These are phyloP conservation scores for Hermaeophaga mercurialis DNA, from an alignment of 2,888 invertebrate species.

Conservation along the genomic window DNA sequence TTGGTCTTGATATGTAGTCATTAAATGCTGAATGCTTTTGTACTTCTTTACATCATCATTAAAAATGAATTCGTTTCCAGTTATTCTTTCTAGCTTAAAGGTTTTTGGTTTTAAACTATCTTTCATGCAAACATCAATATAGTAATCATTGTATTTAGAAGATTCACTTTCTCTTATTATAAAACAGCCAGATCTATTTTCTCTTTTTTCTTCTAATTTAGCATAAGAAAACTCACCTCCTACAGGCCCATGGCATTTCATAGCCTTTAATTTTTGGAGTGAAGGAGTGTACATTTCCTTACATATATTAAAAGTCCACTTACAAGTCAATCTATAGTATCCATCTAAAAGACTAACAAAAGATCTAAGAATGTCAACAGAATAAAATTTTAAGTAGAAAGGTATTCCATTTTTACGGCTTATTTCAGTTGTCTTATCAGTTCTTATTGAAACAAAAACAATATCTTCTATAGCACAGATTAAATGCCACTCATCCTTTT, in stretches of 20 bases:
- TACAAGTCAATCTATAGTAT: conserved; percentile 83
- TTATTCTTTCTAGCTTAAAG: conserved; percentile 68
- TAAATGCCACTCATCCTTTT: conserved; percentile 71
- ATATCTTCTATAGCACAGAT: conserved; percentile 83
- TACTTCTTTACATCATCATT: conserved; percentile 61
- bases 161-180: conserved; percentile 81
- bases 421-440: conserved; percentile 75
- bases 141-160: conserved; percentile 75
- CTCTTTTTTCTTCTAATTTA: conserved; percentile 80
- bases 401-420: conserved; percentile 79
- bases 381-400: conserved; percentile 72
- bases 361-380: conserved; percentile 70
- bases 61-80: conserved; percentile 63
- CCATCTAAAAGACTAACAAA: conserved; percentile 84
- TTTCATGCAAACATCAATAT: conserved; percentile 80
- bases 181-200: conserved; percentile 77
- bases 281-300: conserved; percentile 82
- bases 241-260: conserved; percentile 89
- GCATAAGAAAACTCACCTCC: conserved; percentile 85
- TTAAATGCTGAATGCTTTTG: conserved; percentile 66
- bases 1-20: conserved; percentile 66
- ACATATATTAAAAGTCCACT: conserved; percentile 91
- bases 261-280: conserved; percentile 69
- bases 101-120: conserved; percentile 72
- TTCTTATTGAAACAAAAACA: conserved; percentile 78